Evolutionary conservation across 2,113 vertebrate genomes (phyloP).

Genomic region (Solea senegalensis): DNA sequence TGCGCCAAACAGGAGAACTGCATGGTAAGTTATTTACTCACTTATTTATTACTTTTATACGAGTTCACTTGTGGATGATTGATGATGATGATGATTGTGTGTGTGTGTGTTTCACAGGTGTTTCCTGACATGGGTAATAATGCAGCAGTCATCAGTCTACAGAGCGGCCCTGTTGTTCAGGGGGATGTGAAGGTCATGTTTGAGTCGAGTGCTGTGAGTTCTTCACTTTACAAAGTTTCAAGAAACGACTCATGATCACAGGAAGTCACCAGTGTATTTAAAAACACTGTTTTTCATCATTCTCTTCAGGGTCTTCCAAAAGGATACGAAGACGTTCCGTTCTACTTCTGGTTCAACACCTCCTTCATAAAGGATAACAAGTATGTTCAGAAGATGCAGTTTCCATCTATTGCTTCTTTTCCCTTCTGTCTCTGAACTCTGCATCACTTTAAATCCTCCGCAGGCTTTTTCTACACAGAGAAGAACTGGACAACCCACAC

Average conservation of each 20-base stretch:
- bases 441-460: constrained; percentile 26
- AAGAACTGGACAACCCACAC: constrained; percentile 94
- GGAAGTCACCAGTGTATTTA: neutral
- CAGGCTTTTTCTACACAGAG: constrained; percentile 89
- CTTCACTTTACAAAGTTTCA: neutral
- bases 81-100: neutral
- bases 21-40: constrained; percentile 73
- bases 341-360: constrained; percentile 98
- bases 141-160: constrained; percentile 84
- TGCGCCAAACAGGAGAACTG: constrained; percentile 87
- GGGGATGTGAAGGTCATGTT: constrained; percentile 95
- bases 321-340: constrained; percentile 91
- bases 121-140: constrained; percentile 87
- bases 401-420: neutral
- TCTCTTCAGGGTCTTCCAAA: constrained; percentile 86
- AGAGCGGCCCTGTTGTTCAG: constrained; percentile 83
- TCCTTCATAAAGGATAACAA: constrained; percentile 89
- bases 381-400: constrained; percentile 68
- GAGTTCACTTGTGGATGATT: neutral
- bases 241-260: neutral
- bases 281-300: neutral
- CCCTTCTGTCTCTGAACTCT: neutral
- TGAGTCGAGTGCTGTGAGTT: constrained; percentile 89
- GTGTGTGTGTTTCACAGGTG: constrained; percentile 73
- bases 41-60: neutral